Conservation (phyloP, 2,888 invertebrate genomes). For the Autographa pulchrina region DNA sequence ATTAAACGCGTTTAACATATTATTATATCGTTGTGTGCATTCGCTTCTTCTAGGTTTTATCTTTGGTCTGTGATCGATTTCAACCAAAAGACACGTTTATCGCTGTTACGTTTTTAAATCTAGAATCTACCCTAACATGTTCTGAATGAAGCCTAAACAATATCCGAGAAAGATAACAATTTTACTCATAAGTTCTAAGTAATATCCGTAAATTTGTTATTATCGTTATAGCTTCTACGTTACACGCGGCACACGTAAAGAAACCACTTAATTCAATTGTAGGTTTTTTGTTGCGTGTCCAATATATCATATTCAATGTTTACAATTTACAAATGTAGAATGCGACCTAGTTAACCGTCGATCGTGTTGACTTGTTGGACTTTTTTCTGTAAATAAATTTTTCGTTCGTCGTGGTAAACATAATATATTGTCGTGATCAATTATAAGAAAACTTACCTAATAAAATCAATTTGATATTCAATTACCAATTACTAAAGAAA, state of each 20-base stretch:
- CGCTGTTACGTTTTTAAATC: no score
- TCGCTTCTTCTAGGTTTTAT: no score
- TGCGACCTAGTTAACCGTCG: constrained; percentile 3
- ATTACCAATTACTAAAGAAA: neutral
- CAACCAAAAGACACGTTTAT: no score
- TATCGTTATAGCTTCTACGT: neutral
- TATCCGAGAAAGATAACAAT: no score
- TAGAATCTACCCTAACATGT: no score
- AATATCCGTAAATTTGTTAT: neutral
- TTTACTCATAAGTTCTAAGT: neutral
- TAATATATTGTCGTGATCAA: neutral
- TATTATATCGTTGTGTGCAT: no score
- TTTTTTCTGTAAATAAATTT: neutral
- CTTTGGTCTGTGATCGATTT: no score
- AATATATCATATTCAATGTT: constrained; percentile 5
- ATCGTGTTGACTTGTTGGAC: neutral
- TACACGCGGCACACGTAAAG: constrained; percentile 1
- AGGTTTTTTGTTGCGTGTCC: constrained; percentile 6
- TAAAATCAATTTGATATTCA: neutral
- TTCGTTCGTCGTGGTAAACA: neutral
- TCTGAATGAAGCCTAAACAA: no score
- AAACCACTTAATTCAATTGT: neutral
- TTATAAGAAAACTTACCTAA: neutral
- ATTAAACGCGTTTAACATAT: no score
- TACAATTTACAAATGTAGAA: constrained; percentile 2